Base-by-base conservation (phyloP, 2,797 vertebrate species). In the Sebastes kiyomatsui region DNA sequence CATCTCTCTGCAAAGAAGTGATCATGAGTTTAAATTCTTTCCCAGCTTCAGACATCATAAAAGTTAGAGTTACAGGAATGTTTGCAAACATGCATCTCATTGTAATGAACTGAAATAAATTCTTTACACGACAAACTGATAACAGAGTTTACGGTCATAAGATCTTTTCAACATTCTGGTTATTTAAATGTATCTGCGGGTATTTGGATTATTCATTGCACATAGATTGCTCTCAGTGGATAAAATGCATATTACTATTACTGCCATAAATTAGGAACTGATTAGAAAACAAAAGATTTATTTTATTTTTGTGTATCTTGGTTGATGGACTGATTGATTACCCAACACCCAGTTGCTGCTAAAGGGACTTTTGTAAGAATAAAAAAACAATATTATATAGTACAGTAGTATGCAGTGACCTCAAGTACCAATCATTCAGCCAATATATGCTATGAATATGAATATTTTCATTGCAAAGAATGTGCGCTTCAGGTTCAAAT, bases 401-500 rank as follows among this genome's bases (percentile, higher is more conserved):
- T 38, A 14, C 13, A 38, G 35, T 38, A 38, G 35, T 38, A 38
- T 38, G 35, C 35, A 59, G 10, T 61, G n/a, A 75, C 74, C 38
- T 4, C 12, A n/a, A 73, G 54, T 67, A 62, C n/a, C 38, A 71
- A 54, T 72, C 12, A 72, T 28, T 75, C 64, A 69, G 30, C 28
- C 67, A 75, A 33, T 68, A 80, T 52, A 56, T 16, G 54, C 22
- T 22, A 32, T 69, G 64, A 68, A 82, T 74, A 72, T 76, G 65
- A 73, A 60, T 82, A 69, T 68, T 86, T 82, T 70, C 27, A 33
- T 33, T 32, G 38, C 23, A 71, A 61, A 78, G 12, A 77, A 66
- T 72, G 11, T 87, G 58, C 58, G 66, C 76, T 86, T 52, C n/a
- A 46, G 76, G 79, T 84, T 84, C 27, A 86, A 71, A 77, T 88